Conservation (phyloP, 2,888 invertebrate species). For the Cataglyphis altisquamis region DNA sequence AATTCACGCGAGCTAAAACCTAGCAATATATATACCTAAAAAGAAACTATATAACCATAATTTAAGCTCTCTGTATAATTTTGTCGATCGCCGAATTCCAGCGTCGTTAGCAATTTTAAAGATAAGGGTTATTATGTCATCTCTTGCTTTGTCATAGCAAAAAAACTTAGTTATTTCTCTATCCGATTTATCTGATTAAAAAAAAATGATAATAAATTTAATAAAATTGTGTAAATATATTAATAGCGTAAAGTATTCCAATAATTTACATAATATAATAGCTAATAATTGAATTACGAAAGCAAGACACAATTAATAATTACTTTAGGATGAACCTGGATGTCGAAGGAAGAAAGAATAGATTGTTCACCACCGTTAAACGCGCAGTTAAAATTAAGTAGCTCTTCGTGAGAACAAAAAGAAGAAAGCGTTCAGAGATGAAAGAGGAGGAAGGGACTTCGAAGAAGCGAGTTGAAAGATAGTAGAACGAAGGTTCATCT, state of each 20-base stretch:
- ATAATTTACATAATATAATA: background rate
- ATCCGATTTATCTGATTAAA: background rate
- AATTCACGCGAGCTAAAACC: conserved; percentile 54
- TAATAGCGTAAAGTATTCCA: background rate
- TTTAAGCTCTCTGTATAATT: conserved; percentile 67
- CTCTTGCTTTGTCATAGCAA: background rate
- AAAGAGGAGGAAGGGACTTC: conserved; percentile 10
- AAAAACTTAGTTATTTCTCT: background rate
- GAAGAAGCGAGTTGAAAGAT: conserved; percentile 46
- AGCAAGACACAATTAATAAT: conserved; percentile 3
- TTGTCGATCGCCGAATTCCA: conserved; percentile 68
- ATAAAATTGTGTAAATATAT: background rate
- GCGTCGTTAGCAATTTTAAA: conserved; percentile 6
- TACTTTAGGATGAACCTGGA: background rate
- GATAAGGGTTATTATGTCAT: background rate
- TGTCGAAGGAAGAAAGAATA: conserved; percentile 35
- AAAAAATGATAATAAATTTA: conserved; percentile 7
- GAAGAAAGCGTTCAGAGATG: conserved; percentile 36
- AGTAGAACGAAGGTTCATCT: conserved; percentile 77
- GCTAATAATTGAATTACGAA: conserved; percentile 9
- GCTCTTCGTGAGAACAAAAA: conserved; percentile 44
- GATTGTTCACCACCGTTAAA: conserved; percentile 70
- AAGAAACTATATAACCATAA: conserved; percentile 57
- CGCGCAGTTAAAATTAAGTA: conserved; percentile 71
- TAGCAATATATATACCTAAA: conserved; percentile 35